Base-by-base conservation (phyloP, 2,797 vertebrate species). In the Austrolebias charrua region DNA sequence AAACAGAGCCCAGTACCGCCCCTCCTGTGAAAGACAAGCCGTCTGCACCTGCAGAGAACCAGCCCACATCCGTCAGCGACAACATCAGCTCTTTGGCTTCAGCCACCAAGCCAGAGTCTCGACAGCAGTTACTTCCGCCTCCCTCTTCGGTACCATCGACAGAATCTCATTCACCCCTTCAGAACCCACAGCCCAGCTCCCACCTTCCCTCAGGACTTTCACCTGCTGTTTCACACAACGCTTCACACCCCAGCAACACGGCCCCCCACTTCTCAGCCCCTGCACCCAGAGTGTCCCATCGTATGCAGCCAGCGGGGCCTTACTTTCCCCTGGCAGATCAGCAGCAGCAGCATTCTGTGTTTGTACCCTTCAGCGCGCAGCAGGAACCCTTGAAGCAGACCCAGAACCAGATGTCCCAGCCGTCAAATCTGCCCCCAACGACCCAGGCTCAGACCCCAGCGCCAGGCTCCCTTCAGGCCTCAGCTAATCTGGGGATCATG, bases 241-340 rank as follows among this genome's bases (percentile, higher is more conserved):
- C 95, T 86, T 91, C 94, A 86, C 95, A 94, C 81, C 92, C 89
- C 91, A 95, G 92, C 91, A 93, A 89, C 94, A 95, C 94, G 80
- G 92, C 96, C 91, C 95, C 96, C 93, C 97, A 96, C 75, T 95
- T 96, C 90, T 91, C 95, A 77, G 92, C 95, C 79, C 93, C 95
- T 66, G 93, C 94, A 11, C 94, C 95, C 81, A 92, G 95, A 86
- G 93, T 95, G 85, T 95, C 95, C 80, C 95, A 95, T 83, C 94
- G 96, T 89, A 95, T 98, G 95, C 97, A 97, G 89, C 94, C 94
- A 86, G 90, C 95, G 79, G 93, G 94, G 89, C 93, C 95, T 90
- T 96, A 96, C 90, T 98, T 96, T 77, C 92, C 96, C 78, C 87
- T 80, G 55, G 29, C 85, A 47, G 88, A 92, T 73, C 90, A 89